Conservation (phyloP, 35 echinoderm and acorn worm species). For the Eucidaris tribuloides region DNA sequence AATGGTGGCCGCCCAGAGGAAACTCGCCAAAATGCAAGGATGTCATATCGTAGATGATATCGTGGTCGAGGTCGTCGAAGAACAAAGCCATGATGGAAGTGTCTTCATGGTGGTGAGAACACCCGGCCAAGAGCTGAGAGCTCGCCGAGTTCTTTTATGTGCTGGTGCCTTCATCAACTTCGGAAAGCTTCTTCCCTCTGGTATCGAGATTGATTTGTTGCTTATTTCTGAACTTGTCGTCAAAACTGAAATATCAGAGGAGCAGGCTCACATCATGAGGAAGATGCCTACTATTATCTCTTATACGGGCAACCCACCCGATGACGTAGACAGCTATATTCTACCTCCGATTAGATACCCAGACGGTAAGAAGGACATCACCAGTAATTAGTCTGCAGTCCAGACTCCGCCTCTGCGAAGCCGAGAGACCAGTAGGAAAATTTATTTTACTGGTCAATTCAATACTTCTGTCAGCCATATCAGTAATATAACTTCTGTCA, state of each 20-base stretch:
- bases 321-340: constrained; percentile 17
- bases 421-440: too few species aligned
- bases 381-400: too few species aligned
- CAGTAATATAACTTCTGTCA: too few species aligned
- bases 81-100: neutral
- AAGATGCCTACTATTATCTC: constrained; percentile 13
- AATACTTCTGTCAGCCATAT: too few species aligned
- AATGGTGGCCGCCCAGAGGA: constrained; percentile 35
- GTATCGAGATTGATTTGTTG: neutral
- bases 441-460: too few species aligned
- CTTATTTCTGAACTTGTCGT: neutral
- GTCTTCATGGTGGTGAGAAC: neutral
- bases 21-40: constrained; percentile 6
- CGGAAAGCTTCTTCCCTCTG: neutral
- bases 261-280: neutral
- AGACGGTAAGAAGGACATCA: constrained; percentile 51
- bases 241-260: constrained; percentile 24
- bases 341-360: constrained; percentile 32
- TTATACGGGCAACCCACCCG: too few species aligned
- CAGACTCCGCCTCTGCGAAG: too few species aligned
- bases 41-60: constrained; percentile 42
- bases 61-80: constrained; percentile 6
- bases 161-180: constrained; percentile 28
- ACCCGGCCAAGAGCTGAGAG: constrained; percentile 8
- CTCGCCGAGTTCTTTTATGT: constrained; percentile 21